Evolutionary conservation across 2,113 vertebrate genomes (phyloP).

Genomic region (Sinocyclocheilus anshuiensis): DNA sequence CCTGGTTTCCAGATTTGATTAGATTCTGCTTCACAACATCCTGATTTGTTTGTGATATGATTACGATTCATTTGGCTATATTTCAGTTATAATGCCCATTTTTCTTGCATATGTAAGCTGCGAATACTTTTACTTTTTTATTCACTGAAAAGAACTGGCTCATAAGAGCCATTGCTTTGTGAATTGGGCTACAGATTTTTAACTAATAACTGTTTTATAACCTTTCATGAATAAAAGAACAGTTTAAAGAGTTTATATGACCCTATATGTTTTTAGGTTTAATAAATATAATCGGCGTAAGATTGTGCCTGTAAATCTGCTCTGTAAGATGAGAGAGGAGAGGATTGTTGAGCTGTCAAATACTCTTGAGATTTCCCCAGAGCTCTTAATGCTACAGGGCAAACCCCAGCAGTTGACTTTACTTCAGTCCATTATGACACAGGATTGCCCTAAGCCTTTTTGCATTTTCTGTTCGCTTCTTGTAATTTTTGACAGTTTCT

Average conservation of each 20-base stretch:
- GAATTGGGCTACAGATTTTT: not conserved
- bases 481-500: conserved; percentile 6
- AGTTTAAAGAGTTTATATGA: not conserved
- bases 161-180: not conserved
- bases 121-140: not conserved
- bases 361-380: conserved; percentile 20
- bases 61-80: not conserved
- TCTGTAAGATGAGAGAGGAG: not conserved
- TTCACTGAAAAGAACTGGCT: not conserved
- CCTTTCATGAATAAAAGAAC: not conserved
- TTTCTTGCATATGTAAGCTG: not conserved
- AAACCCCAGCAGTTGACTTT: conserved; percentile 19
- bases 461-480: conserved; percentile 19
- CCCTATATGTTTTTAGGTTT: not conserved
- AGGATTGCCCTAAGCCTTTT: conserved; percentile 20
- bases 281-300: not conserved
- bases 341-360: conserved; percentile 33
- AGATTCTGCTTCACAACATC: not conserved
- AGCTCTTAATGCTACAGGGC: conserved; percentile 34
- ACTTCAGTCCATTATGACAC: conserved; percentile 1
- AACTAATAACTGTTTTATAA: not conserved
- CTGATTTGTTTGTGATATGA: not conserved
- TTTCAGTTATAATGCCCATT: not conserved
- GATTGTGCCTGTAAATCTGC: not conserved
- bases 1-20: not conserved